Evolutionary conservation across 1,140 invertebrate genomes (phyloP), one percentile per base, ranked within the genome.

Genomic region (Pachypsylla venusta): DNA sequence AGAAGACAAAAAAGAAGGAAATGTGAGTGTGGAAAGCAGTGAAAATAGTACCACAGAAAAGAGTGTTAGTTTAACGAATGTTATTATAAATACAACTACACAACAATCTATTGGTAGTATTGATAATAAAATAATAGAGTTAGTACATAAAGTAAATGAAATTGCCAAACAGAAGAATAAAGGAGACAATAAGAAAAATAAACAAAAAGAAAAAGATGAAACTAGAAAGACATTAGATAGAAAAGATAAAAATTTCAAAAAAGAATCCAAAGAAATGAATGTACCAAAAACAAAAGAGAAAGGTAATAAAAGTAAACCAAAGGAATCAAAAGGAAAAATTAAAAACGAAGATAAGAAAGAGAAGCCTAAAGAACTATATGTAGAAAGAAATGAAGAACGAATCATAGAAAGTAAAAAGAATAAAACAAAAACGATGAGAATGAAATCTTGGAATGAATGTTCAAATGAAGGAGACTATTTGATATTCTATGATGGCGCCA

Each of bases 401-500:
- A 19, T 48, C n/a, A 48, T 48, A 48, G 42, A 48, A 19, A 48
- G 42, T 22, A 48, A 48, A 28, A 61, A 54, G 24, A 82, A 82
- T 67, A 82, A 80, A 68, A 85, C 83, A 24, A 54, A 60, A 20
- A 76, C 78, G 0, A 79, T 79, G 48, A 79, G 78, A 19, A 74
- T 88, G 53, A 48, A 48, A 19, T 48, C 42, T 48, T 90, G 87
- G 84, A 79, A 85, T 48, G 85, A 88, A 61, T 91, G 89, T 67
- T 84, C 85, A 0, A 79, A 81, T 0, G 83, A 87, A 64, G 77
- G 83, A 24, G 89, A 93, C 70, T 80, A 85, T 59, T 72, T 93
- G 4, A 83, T 89, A 55, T 87, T 93, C 67, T 88, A 89, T 68
- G 89, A 93, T 71, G 89, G 89, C 20, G 78, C 81, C 25, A 59